Percentiles rank a stretch among this genome's conserved stretches.
These are phyloP conservation scores for Mus pahari DNA, from an alignment of 2,113 vertebrate genomes.

Conservation along the genomic window DNA sequence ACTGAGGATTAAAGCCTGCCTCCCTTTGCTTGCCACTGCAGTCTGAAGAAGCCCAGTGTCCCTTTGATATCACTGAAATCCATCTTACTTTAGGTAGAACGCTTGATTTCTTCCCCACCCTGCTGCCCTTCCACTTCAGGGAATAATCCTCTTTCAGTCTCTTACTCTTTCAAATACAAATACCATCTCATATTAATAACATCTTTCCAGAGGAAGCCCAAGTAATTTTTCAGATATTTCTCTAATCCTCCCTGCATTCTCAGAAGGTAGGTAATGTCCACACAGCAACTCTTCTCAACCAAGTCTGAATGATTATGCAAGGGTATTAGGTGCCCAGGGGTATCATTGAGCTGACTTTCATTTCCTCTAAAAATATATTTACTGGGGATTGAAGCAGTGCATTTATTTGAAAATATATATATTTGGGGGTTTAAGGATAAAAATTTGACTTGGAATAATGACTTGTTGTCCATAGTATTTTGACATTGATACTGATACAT, in stretches of 20 bases:
- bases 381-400: slow-evolving; percentile 68
- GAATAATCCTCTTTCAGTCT: slow-evolving; percentile 80
- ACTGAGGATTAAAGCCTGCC: slow-evolving; percentile 3
- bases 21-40: not conserved
- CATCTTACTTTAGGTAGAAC: slow-evolving; percentile 57
- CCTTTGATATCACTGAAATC: slow-evolving; percentile 66
- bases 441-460: slow-evolving; percentile 67
- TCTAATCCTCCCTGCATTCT: slow-evolving; percentile 75
- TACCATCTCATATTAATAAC: slow-evolving; percentile 77
- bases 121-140: slow-evolving; percentile 60
- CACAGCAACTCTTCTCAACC: slow-evolving; percentile 66
- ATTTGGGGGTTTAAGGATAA: slow-evolving; percentile 66
- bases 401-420: slow-evolving; percentile 68
- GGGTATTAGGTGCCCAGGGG: slow-evolving; percentile 72
- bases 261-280: slow-evolving; percentile 75
- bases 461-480: slow-evolving; percentile 59
- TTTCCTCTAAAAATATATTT: slow-evolving; percentile 75
- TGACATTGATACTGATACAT: slow-evolving; percentile 57
- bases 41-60: slow-evolving; percentile 41
- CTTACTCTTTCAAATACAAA: slow-evolving; percentile 77
- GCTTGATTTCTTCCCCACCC: slow-evolving; percentile 59
- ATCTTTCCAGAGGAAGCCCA: slow-evolving; percentile 74
- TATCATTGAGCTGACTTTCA: slow-evolving; percentile 72
- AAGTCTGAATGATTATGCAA: slow-evolving; percentile 79
- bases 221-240: slow-evolving; percentile 74